Evolutionary conservation across 2,888 invertebrate species (phyloP).

Genomic region (Drosophila ustulata): DNA sequence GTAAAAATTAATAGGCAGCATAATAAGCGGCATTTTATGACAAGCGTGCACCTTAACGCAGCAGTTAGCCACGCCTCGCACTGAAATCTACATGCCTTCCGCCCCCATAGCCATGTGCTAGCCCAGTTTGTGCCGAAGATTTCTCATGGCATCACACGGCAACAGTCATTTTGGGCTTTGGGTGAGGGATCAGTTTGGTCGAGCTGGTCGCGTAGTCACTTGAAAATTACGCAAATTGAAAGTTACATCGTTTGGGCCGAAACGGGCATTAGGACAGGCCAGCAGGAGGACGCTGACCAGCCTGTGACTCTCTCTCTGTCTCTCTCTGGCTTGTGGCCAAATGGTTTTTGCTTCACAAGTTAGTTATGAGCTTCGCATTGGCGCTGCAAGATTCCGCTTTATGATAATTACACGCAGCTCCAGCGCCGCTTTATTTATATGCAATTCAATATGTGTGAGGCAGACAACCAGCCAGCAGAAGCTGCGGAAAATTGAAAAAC

Average conservation of each 20-base stretch:
- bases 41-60: slow-evolving; percentile 75
- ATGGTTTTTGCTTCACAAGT: slow-evolving; percentile 21
- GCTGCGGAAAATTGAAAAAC: slow-evolving; percentile 72
- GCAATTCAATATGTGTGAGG: slow-evolving; percentile 48
- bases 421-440: slow-evolving; percentile 64
- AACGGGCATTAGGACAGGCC: slow-evolving; percentile 42
- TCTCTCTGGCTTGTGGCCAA: background rate
- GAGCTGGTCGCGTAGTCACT: slow-evolving; percentile 58
- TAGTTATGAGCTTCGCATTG: slow-evolving; percentile 69
- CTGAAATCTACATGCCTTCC: background rate
- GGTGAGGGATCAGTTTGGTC: slow-evolving; percentile 70
- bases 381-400: slow-evolving; percentile 72
- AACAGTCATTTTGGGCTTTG: slow-evolving; percentile 70
- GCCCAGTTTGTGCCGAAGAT: slow-evolving; percentile 33
- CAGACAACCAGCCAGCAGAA: slow-evolving; percentile 28
- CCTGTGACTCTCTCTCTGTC: background rate
- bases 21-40: slow-evolving; percentile 82
- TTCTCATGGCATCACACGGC: slow-evolving; percentile 59
- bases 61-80: slow-evolving; percentile 57
- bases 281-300: slow-evolving; percentile 13
- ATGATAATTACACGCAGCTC: slow-evolving; percentile 75
- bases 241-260: slow-evolving; percentile 71
- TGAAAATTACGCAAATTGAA: slow-evolving; percentile 79
- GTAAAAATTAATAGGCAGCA: slow-evolving; percentile 82
- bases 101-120: background rate